Evolutionary conservation across 2,113 vertebrate genomes (phyloP).

Genomic region (Abramis brama): DNA sequence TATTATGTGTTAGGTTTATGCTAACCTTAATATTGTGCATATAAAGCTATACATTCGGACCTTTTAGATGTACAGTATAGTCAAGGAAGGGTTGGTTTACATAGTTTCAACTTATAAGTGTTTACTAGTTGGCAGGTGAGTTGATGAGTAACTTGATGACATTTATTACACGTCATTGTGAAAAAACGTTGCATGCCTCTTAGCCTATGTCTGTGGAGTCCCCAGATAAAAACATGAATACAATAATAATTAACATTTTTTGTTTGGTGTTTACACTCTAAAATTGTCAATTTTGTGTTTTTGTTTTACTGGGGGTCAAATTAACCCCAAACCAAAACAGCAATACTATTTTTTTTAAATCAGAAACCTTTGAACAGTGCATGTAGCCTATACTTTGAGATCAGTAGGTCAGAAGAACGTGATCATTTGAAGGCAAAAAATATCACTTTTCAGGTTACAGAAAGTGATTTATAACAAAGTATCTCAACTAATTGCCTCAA

Average conservation of each 20-base stretch:
- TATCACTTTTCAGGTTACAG: neutral
- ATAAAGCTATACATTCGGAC: neutral
- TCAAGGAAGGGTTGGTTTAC: neutral
- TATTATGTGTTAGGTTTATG: neutral
- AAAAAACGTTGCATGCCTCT: neutral
- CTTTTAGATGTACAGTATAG: neutral
- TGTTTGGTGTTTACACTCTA: neutral
- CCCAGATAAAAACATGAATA: neutral
- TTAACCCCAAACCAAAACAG: neutral
- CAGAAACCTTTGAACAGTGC: too few relatives aligned
- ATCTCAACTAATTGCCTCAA: neutral
- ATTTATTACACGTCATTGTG: neutral
- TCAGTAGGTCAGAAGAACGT: too few relatives aligned
- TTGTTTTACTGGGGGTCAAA: neutral
- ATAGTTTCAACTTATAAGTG: neutral
- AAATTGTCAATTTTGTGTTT: neutral
- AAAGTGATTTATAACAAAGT: neutral
- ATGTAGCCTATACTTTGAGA: too few relatives aligned
- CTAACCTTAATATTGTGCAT: neutral
- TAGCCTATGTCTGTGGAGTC: neutral
- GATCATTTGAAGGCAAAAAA: too few relatives aligned
- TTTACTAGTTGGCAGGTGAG: neutral
- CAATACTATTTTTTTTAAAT: neutral
- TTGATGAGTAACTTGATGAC: neutral
- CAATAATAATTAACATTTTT: too few relatives aligned